These are phyloP conservation scores for Halichondria panicea DNA, from an alignment of 37 sponge, comb jelly and placozoan species.

Conservation along the genomic window DNA sequence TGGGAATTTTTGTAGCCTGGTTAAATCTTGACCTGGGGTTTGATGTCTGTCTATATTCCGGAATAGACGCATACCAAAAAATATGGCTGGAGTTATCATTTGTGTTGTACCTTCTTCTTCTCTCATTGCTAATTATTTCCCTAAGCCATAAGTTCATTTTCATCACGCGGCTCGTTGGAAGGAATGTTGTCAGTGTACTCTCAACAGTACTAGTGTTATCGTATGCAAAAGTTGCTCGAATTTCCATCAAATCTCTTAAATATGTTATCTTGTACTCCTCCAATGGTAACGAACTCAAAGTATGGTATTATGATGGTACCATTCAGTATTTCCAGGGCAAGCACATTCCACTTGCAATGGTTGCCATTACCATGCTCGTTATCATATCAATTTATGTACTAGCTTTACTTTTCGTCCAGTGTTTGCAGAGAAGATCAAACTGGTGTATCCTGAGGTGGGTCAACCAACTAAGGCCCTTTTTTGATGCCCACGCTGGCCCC, in stretches of 20 bases:
- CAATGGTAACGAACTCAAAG: background rate
- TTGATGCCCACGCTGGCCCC: too few species aligned
- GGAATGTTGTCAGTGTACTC: conserved; percentile 3
- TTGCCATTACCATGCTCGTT: background rate
- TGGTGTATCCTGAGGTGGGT: too few species aligned
- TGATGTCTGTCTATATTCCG: background rate
- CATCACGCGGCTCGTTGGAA: background rate
- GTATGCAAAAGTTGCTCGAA: background rate
- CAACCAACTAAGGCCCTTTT: too few species aligned
- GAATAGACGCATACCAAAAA: background rate
- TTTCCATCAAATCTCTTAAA: background rate
- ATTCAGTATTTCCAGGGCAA: background rate
- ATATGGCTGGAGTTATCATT: background rate
- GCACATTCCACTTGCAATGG: background rate
- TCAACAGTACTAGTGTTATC: background rate
- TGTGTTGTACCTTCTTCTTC: background rate
- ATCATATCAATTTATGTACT: background rate
- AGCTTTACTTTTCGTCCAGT: background rate
- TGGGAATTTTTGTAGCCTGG: background rate
- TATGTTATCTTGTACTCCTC: background rate
- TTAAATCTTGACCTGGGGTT: conserved; percentile 2
- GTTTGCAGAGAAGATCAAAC: background rate
- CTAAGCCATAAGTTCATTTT: conserved; percentile 1
- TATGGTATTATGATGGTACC: background rate
- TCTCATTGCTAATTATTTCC: background rate